A percentile compares a stretch with the other conserved stretches of the same genome.
phyloP scores from a whole-genome alignment of 2,113 vertebrate genomes.

The Ceyx margarethae region DNA sequence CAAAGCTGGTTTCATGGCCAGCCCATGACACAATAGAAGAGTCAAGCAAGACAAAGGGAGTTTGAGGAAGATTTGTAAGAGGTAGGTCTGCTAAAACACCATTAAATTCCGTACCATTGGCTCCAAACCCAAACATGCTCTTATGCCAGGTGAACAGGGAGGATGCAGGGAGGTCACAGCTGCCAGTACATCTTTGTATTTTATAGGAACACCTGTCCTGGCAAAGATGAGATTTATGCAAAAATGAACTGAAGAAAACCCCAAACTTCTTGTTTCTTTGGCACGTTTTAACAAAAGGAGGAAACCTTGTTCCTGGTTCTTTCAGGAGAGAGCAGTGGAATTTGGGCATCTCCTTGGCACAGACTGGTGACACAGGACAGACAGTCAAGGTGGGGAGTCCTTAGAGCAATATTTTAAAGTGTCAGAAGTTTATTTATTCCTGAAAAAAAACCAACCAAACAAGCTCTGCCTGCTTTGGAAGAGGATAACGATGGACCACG shows the following conservation, averaged over 20 bases:
- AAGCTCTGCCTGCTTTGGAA: not conserved
- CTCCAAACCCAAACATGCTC: not conserved
- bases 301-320: not conserved
- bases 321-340: not conserved
- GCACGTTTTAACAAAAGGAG: not conserved
- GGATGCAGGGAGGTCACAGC: not conserved
- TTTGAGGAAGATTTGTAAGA: not conserved
- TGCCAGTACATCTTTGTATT: too few species aligned
- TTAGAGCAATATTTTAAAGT: not conserved
- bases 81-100: not conserved
- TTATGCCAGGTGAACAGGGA: not conserved
- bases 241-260: not conserved
- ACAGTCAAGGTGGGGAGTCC: not conserved
- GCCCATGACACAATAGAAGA: not conserved
- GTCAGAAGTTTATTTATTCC: not conserved
- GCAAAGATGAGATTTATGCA: not conserved
- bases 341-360: not conserved
- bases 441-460: not conserved
- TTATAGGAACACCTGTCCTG: not conserved
- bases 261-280: not conserved
- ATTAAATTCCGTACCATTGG: not conserved
- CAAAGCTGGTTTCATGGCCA: not conserved
- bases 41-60: not conserved
- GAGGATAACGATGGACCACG: rapidly evolving
- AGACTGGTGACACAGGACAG: not conserved